Evolutionary conservation across 2,888 invertebrate species (phyloP).

Genomic region (Sminthurinus aureus): DNA sequence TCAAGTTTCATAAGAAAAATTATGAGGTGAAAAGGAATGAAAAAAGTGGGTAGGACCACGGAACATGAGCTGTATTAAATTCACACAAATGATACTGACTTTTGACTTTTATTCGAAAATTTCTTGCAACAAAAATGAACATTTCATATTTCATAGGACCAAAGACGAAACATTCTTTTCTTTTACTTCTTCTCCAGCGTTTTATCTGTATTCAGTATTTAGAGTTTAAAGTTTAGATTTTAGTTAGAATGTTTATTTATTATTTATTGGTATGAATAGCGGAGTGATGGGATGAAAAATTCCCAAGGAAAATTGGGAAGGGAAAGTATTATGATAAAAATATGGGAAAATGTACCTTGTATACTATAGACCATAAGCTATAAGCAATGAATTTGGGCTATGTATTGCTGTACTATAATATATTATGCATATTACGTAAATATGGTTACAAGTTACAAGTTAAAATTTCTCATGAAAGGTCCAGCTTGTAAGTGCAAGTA

Average conservation of each 20-base stretch:
- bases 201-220: neutral
- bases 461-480: no score
- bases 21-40: neutral
- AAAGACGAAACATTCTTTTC: neutral
- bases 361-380: no score
- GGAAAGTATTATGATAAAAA: neutral
- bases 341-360: no score
- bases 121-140: constrained; percentile 11
- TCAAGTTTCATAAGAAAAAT: no score
- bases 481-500: neutral
- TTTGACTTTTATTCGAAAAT: constrained; percentile 27
- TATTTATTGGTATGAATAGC: no score
- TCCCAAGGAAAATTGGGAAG: neutral
- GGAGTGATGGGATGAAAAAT: neutral
- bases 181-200: neutral
- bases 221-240: no score
- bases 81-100: constrained; percentile 5
- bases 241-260: neutral
- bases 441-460: no score
- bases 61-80: neutral
- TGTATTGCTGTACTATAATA: neutral
- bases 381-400: neutral
- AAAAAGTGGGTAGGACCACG: neutral
- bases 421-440: neutral
- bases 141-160: neutral